Conservation (phyloP, 1,140 invertebrate genomes). For the Holotrichia oblita region DNA sequence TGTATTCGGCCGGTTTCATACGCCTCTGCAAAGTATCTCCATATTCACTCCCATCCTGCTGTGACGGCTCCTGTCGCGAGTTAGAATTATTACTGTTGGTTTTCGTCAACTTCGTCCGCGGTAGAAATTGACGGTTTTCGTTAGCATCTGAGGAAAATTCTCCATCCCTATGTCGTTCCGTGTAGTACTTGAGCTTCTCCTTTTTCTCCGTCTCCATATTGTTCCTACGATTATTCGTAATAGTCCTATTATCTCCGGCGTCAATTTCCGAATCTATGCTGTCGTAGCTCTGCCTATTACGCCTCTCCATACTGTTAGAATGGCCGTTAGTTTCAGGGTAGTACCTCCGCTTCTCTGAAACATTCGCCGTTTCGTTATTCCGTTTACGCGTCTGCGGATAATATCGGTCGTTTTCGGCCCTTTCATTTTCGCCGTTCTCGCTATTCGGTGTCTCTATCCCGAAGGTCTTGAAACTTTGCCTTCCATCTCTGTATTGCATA, state of each 20-base stretch:
- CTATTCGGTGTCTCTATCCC: conserved; percentile 55
- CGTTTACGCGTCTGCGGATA: conserved; percentile 61
- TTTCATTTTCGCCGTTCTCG: conserved; percentile 59
- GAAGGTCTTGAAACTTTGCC: conserved; percentile 57
- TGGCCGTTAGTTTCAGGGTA: conserved; percentile 49
- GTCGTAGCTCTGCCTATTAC: conserved; percentile 56
- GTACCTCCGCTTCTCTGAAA: conserved; percentile 57
- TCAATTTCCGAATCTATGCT: conserved; percentile 54
- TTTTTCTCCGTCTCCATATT: conserved; percentile 57
- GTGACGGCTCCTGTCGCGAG: conserved; percentile 49
- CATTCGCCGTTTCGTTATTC: conserved; percentile 63
- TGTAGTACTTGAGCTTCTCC: conserved; percentile 58
- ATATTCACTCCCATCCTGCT: conserved; percentile 61
- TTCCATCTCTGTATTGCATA: conserved; percentile 50
- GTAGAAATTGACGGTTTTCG: conserved; percentile 71
- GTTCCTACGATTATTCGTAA: conserved; percentile 58
- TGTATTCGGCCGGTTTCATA: conserved; percentile 57
- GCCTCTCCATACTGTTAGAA: conserved; percentile 63
- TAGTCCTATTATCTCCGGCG: conserved; percentile 59
- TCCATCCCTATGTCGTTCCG: conserved; percentile 63
- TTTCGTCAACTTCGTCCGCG: conserved; percentile 75
- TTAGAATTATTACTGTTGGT: conserved; percentile 61
- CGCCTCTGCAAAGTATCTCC: conserved; percentile 61
- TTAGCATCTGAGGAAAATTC: conserved; percentile 64
- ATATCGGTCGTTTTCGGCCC: conserved; percentile 62